Evolutionary conservation across 2,113 vertebrate species (phyloP).

Genomic region (Aegotheles bennettii): DNA sequence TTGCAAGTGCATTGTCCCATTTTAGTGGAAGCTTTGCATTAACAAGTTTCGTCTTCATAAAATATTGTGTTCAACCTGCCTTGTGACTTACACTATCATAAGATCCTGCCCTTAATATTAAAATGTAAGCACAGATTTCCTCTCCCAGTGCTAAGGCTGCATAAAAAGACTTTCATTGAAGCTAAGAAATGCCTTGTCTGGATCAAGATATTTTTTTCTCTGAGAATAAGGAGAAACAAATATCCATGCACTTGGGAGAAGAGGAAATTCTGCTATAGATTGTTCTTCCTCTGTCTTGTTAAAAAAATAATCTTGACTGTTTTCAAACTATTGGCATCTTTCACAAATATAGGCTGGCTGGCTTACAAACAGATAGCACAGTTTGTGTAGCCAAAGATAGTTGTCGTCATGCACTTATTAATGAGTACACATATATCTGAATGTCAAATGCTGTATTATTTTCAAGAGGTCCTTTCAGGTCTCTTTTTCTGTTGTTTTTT

Average conservation of each 20-base stretch:
- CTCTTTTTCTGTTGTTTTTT: not conserved
- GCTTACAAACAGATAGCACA: constrained; percentile 5
- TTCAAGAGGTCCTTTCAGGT: constrained; percentile 19
- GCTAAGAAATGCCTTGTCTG: not conserved
- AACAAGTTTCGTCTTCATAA: not conserved
- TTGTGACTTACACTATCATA: not conserved
- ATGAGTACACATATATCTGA: constrained; percentile 42
- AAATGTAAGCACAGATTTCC: constrained; percentile 30
- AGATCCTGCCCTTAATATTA: constrained; percentile 18
- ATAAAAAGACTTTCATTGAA: not conserved
- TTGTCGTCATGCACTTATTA: constrained; percentile 48
- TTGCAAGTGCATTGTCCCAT: not conserved
- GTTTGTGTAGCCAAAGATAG: constrained; percentile 51
- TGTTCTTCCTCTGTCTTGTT: not conserved
- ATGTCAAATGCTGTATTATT: constrained; percentile 26
- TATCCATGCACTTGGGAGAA: not conserved
- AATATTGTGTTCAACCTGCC: constrained; percentile 1
- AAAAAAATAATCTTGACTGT: constrained; percentile 34
- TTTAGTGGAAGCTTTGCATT: constrained; percentile 29
- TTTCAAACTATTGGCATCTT: constrained; percentile 48
- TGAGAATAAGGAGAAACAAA: not conserved
- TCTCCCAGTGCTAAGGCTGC: not conserved
- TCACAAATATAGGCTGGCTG: constrained; percentile 35
- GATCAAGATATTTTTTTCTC: not conserved
- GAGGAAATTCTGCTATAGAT: not conserved